Evolutionary conservation across 2,888 invertebrate species (phyloP), one percentile per base, ranked within the genome.

Genomic region (Teinopalpus imperialis): DNA sequence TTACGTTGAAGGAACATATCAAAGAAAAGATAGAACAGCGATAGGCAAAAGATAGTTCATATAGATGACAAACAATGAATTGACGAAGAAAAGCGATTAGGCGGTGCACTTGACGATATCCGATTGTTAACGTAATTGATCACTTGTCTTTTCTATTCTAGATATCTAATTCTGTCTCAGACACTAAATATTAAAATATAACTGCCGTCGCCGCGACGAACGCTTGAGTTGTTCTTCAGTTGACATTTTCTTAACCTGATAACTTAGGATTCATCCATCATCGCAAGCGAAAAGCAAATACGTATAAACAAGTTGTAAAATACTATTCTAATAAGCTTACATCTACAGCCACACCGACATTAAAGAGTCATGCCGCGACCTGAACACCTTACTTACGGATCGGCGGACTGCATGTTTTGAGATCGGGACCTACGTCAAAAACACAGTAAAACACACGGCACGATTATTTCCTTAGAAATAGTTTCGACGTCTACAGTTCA

Each of bases 341-440:
- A 79, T 69, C 70, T 69, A 70, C 72, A 74, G 81, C 81, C 74
- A 86, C 72, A 76, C 71, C 66, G 70, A 82, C 75, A 80, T 73
- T 61, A 67, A 74, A 66, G n/a, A 69, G 52, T 56, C 87, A 85
- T 83, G 82, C 85, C 80, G 75, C 74, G 76, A 74, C 69, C 74
- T 72, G 66, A 61, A 74, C 74, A 71, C 75, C 71, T 80, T 88
- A 90, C 89, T 90, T 87, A 90, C 89, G 89, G 81, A 75, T 83
- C 69, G 86, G 75, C 66, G 89, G 80, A 69, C 86, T 82, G 88
- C 89, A 90, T 80, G 72, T 85, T 81, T 83, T 83, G 85, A 88
- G 87, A 77, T 86, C 89, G 63, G 89, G 89, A 90, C 89, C 89
- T 90, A 89, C 78, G 81, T 81, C 81, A 87, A 78, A 88, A 88